Percentiles rank a stretch among this genome's conserved stretches.
These are phyloP conservation scores for Lophius piscatorius DNA, from an alignment of 2,113 vertebrate genomes.

Conservation along the genomic window DNA sequence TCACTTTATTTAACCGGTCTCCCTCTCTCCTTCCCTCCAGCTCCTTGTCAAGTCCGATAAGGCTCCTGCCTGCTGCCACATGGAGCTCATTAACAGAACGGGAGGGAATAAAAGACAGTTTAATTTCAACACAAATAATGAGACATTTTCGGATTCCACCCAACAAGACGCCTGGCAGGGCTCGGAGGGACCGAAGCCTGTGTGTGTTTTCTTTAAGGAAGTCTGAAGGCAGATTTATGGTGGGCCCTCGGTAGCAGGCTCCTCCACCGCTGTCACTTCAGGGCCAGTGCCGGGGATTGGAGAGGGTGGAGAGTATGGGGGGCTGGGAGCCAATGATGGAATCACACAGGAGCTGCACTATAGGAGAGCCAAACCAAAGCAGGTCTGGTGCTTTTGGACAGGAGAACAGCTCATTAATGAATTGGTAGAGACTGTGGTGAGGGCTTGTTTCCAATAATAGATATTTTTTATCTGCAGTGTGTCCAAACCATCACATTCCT, in stretches of 20 bases:
- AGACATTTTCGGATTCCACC: constrained; percentile 72
- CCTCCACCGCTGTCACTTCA: constrained; percentile 67
- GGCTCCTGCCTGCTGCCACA: constrained; percentile 68
- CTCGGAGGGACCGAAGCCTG: constrained; percentile 43
- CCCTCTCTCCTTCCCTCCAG: constrained; percentile 38
- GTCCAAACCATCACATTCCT: constrained; percentile 61
- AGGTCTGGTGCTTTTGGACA: constrained; percentile 66
- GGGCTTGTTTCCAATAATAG: constrained; percentile 53
- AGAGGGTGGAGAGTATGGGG: constrained; percentile 16
- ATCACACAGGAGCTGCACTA: constrained; percentile 60
- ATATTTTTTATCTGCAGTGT: constrained; percentile 55
- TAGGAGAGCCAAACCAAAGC: constrained; percentile 61
- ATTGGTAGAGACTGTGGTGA: constrained; percentile 70
- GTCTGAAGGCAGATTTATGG: constrained; percentile 66
- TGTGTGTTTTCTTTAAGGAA: constrained; percentile 63
- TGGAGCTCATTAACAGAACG: constrained; percentile 75
- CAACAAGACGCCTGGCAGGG: constrained; percentile 58
- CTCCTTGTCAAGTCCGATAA: constrained; percentile 67
- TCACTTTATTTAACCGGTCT: constrained; percentile 41
- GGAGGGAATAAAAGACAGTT: constrained; percentile 69
- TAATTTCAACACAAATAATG: constrained; percentile 79
- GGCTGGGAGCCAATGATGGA: constrained; percentile 46
- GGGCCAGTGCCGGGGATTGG: constrained; percentile 59
- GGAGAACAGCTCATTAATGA: constrained; percentile 71
- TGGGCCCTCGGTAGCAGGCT: constrained; percentile 51